phyloP scores from a whole-genome alignment of 1,140 invertebrate genomes.

The Luehdorfia chinensis region DNA sequence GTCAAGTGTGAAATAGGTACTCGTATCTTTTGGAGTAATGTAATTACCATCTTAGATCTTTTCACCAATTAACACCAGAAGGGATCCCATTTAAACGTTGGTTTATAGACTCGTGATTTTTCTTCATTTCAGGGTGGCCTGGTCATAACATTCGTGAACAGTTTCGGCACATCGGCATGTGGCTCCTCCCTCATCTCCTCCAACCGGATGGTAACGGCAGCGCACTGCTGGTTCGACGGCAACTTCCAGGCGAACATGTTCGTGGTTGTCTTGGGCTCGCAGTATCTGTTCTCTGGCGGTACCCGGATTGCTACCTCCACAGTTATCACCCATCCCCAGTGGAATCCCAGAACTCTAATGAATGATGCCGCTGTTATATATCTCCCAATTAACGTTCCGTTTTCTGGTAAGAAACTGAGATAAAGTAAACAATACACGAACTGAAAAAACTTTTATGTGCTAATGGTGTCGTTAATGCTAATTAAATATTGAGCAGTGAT shows the following conservation, averaged over 20 bases:
- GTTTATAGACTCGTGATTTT: no score
- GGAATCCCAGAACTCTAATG: conserved; percentile 21
- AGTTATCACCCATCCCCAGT: conserved; percentile 28
- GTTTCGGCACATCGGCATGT: conserved; percentile 26
- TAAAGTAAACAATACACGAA: no score
- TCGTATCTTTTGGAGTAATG: no score
- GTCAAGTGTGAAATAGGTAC: no score
- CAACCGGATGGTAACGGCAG: conserved; percentile 36
- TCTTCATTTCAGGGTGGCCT: conserved; percentile 34
- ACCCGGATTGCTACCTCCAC: conserved; percentile 22
- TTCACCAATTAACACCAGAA: no score
- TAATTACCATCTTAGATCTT: no score
- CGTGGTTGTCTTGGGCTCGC: conserved; percentile 34
- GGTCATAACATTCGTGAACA: conserved; percentile 20
- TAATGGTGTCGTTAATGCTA: no score
- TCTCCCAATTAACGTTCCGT: conserved; percentile 33
- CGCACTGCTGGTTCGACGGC: conserved; percentile 44
- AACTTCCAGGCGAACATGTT: conserved; percentile 27
- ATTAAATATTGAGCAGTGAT: no score
- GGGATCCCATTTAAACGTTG: no score
- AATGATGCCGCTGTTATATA: conserved; percentile 40
- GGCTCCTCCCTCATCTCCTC: conserved; percentile 32
- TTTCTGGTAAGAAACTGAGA: conserved; percentile 52
- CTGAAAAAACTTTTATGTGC: neutral
- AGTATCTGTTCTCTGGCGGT: conserved; percentile 31